Evolutionary conservation across 92 coral and sea anemone genomes (phyloP), one percentile per base, ranked within the genome.

Genomic region (Desmophyllum pertusum): DNA sequence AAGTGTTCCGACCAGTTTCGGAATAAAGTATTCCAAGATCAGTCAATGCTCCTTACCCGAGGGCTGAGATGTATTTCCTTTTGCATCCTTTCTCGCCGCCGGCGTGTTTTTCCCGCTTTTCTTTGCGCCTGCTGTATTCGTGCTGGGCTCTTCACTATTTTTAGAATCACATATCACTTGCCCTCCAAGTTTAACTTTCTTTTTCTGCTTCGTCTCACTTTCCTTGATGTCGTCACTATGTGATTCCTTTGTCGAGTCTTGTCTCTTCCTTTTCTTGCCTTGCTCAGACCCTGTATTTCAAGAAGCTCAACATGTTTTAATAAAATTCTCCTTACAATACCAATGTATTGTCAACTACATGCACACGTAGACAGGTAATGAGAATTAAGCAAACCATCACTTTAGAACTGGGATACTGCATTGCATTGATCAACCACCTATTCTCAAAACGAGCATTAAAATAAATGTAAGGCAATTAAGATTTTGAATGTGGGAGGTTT

Each of bases 201-300:
- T 86, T 86, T 45, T 55, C 50, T 42, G 73, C 41, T 80, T 55
- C 52, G 61, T 14, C 0, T 10, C 68, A 51, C 3, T 14, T 30
- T 40, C 71, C 40, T 52, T 70, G 53, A 68, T 19, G 23, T 52
- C 71, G 25, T 35, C 59, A 64, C 5, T 21, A 21, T 39, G 59
- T 41, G 57, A 38, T 40, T 77, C 75, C 31, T 43, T 81, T 5
- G 85, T 61, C 4, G 69, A 80, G 30, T 80, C 81, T 43, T 62
- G 66, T 42, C 86, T 77, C 80, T 88, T 88, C 57, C 91, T 88
- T 68, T 88, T 88, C 66, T 69, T 76, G 14, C 84, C 80, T 39
- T 72, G 86, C 30, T 71, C 86, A 17, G 86, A 82, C n/a, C 80
- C 88, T 31, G 75, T 18, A 29, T 75, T 57, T 75, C 29, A 48